A percentile compares a stretch with the other conserved stretches of the same genome.
Evolutionary conservation across 2,888 invertebrate genomes (phyloP).

Genomic region (Hydrotaea diabolus): DNA sequence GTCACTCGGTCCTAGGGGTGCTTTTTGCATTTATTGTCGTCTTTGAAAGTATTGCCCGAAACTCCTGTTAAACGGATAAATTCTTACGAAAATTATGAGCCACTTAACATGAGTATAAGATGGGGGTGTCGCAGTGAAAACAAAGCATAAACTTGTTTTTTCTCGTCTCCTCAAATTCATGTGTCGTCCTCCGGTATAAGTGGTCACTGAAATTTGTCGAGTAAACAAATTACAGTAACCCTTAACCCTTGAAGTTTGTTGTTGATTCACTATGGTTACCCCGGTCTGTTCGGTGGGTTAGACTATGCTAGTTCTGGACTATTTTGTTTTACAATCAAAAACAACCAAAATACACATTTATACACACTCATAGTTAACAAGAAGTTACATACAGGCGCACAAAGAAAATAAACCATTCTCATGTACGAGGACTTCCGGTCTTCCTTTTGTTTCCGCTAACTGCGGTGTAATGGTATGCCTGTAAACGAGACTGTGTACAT

Average conservation of each 20-base stretch:
- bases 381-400: background rate
- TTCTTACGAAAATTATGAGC: background rate
- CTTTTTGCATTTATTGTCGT: constrained; percentile 5
- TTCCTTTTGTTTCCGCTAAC: constrained; percentile 32
- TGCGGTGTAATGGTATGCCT: constrained; percentile 15
- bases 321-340: constrained; percentile 37
- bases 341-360: constrained; percentile 18
- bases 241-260: constrained; percentile 26
- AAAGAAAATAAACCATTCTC: constrained; percentile 29
- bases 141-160: constrained; percentile 9
- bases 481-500: background rate
- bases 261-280: constrained; percentile 37
- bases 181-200: background rate
- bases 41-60: no score
- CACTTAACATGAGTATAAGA: background rate
- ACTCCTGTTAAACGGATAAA: background rate
- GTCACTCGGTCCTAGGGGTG: constrained; percentile 24
- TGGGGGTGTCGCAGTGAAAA: background rate
- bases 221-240: constrained; percentile 41
- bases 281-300: background rate
- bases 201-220: constrained; percentile 34
- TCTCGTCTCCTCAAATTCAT: no score
- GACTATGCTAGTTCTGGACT: background rate
- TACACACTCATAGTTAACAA: constrained; percentile 18
- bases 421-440: constrained; percentile 36